phyloP scores from a whole-genome alignment of 2,888 invertebrate species.

The Hyles lineata region DNA sequence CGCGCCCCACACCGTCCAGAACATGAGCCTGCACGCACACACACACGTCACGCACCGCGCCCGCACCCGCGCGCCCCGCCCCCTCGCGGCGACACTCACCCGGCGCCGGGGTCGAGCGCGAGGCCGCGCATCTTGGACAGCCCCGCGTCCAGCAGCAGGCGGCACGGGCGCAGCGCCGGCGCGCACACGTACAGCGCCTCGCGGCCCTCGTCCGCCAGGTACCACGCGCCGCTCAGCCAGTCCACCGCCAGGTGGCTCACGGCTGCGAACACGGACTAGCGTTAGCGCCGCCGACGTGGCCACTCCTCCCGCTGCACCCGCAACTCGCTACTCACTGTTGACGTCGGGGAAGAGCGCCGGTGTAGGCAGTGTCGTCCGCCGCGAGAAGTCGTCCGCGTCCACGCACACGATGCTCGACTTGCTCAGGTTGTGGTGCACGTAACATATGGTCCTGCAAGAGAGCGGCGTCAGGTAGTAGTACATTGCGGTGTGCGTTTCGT shows the following conservation, averaged over 20 bases:
- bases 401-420: slow-evolving; percentile 86
- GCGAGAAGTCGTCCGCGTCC: slow-evolving; percentile 86
- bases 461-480: neutral
- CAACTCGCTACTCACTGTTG: slow-evolving; percentile 85
- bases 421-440: slow-evolving; percentile 88
- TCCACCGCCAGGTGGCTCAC: slow-evolving; percentile 91
- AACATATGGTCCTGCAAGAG: slow-evolving; percentile 86
- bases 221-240: slow-evolving; percentile 95
- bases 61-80: slow-evolving; percentile 87
- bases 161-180: slow-evolving; percentile 86
- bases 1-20: slow-evolving; percentile 91
- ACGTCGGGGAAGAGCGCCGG: slow-evolving; percentile 87
- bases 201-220: slow-evolving; percentile 89
- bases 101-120: slow-evolving; percentile 88
- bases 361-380: slow-evolving; percentile 84
- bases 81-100: slow-evolving; percentile 86
- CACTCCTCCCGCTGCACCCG: slow-evolving; percentile 78
- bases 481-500: too few species aligned
- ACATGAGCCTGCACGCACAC: slow-evolving; percentile 85
- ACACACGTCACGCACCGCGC: slow-evolving; percentile 78
- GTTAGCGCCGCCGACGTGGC: slow-evolving; percentile 84
- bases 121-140: slow-evolving; percentile 89
- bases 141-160: slow-evolving; percentile 87
- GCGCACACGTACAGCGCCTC: slow-evolving; percentile 90
- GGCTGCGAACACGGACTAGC: slow-evolving; percentile 86